Evolutionary conservation across 2,888 invertebrate species (phyloP), one percentile per base, ranked within the genome.

Genomic region (Punctoribates punctum): DNA sequence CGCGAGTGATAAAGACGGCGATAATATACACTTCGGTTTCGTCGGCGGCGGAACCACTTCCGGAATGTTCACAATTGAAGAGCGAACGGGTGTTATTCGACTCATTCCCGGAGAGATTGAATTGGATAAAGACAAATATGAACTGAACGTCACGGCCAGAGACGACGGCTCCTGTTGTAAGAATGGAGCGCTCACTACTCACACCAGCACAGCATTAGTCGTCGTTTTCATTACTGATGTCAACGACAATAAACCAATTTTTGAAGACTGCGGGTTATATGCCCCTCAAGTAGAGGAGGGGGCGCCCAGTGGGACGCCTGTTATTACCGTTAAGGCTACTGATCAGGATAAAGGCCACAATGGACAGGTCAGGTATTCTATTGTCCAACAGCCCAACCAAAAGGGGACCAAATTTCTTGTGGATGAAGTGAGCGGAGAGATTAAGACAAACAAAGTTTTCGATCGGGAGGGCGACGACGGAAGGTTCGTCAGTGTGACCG

Each of bases 101-200:
- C 85, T 96, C 75, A 93, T 93, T 82, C 91, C 90, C 81, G 92
- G 93, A 83, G 89, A 90, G 6, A 95, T 95, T 80, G 89, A 91
- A 0, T 85, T 96, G 80, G 95, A 95, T 83, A 88, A 93, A 79
- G 95, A 96, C 83, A 96, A 96, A 84, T 97, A 97, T 83, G 94
- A 94, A 83, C 85, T 99, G 77, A 98, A 97, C 83, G 96, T 99
- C 11, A 96, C 96, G 0, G 98, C 98, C 1, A 89, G 93, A 86
- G 99, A 99, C 83, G 98, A 99, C 83, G 98, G 98, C 0, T 92
- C 94, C 0, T 99, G 98, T 83, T 99, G 98, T 83, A 91, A 90
- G 17, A 92, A 93, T 80, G 94, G 93, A 3, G 92, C 91, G 80
- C 87, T 89, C 1, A 92, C 91, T 0, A 92, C 93, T 80, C 94